phyloP scores from a whole-genome alignment of 2,888 invertebrate species.

The Hypomecis punctinalis region DNA sequence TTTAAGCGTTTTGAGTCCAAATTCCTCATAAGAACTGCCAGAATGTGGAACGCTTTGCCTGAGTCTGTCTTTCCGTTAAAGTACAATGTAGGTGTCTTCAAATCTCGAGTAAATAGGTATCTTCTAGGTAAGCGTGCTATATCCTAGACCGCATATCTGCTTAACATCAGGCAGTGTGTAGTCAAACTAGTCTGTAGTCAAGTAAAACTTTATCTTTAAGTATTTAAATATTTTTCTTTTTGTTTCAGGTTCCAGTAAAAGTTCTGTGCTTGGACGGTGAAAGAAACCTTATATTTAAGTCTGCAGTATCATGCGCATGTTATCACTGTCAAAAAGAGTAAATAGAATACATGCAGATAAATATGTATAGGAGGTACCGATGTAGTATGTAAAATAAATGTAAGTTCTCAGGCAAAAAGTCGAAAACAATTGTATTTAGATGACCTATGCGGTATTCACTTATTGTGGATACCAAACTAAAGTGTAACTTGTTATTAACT shows the following conservation, averaged over 20 bases:
- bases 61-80: too few relatives aligned
- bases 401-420: not conserved
- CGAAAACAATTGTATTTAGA: not conserved
- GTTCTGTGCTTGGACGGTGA: constrained; percentile 92
- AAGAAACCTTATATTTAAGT: constrained; percentile 91
- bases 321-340: constrained; percentile 93
- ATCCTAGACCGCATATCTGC: too few relatives aligned
- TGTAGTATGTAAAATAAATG: not conserved
- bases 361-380: not conserved
- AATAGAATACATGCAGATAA: constrained; percentile 21
- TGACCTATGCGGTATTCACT: too few relatives aligned
- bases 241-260: constrained; percentile 88
- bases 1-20: too few relatives aligned
- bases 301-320: constrained; percentile 92
- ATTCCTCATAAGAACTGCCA: too few relatives aligned
- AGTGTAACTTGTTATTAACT: constrained; percentile 55
- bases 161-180: too few relatives aligned
- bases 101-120: too few relatives aligned
- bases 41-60: too few relatives aligned
- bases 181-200: too few relatives aligned
- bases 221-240: not conserved
- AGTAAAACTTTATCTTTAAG: not conserved
- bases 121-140: too few relatives aligned
- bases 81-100: too few relatives aligned
- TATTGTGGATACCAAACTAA: constrained; percentile 18